Evolutionary conservation across 2,797 vertebrate genomes (phyloP).

Genomic region (Arnoldichthys spilopterus): DNA sequence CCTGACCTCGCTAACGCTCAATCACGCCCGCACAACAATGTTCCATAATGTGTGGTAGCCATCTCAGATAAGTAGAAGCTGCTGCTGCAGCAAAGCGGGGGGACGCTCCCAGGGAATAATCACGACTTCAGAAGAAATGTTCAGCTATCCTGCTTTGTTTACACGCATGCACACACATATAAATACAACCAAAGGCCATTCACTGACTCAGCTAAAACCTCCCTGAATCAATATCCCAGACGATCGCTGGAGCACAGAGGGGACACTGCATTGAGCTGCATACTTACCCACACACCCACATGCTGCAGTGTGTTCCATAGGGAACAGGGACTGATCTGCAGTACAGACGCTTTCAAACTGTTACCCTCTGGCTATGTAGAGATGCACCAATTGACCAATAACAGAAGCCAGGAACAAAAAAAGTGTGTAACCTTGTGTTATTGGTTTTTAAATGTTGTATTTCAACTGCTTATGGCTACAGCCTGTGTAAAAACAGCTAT

Average conservation of each 20-base stretch:
- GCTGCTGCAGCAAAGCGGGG: background rate
- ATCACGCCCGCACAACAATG: background rate
- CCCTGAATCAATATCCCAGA: slow-evolving; percentile 23
- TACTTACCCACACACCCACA: background rate
- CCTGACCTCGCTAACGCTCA: background rate
- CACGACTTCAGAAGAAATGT: background rate
- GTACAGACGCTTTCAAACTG: background rate
- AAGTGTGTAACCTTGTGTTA: too few relatives aligned
- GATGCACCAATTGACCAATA: background rate
- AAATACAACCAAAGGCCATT: background rate
- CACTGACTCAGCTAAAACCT: background rate
- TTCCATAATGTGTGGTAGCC: background rate
- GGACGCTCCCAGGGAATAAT: background rate
- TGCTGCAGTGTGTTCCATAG: background rate
- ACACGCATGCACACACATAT: background rate
- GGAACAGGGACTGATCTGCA: background rate
- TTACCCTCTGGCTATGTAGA: background rate
- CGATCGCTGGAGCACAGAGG: background rate
- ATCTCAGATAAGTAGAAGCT: background rate
- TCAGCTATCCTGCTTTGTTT: background rate
- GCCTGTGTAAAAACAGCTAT: too few relatives aligned
- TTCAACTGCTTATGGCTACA: too few relatives aligned
- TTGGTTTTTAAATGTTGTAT: too few relatives aligned
- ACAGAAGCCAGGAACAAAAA: too few relatives aligned
- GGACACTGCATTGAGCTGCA: slow-evolving; percentile 1